Evolutionary conservation across 2,113 vertebrate species (phyloP), one percentile per base, ranked within the genome.

Genomic region (Platysternon megacephalum): DNA sequence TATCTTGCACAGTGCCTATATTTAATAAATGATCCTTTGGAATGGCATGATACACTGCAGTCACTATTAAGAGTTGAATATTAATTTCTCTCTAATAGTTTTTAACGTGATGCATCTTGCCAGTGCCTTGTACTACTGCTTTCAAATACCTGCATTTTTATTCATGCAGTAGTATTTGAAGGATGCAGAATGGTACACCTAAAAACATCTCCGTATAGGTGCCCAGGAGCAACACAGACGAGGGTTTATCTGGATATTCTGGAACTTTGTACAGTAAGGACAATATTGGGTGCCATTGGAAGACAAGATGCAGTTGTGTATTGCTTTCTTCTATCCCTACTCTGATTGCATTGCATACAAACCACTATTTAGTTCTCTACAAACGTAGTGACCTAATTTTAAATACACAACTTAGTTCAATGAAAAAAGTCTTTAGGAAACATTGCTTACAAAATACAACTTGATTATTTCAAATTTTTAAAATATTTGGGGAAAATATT

Each of bases 171-270:
- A 88, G 4, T 52, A 21, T 76, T 91, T 89, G 19, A 21, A 82
- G 84, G 68, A 44, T 19, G 17, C 9, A 32, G 90, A 81, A 17
- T 39, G 39, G 68, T 91, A 90, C 13, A 35, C 86, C 17, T 24
- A 5, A 21, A 84, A 61, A 52, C n/a, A 22, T 81, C n/a, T 46
- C 80, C 81, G 48, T 53, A 52, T 8, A 85, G 9, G 11, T 89
- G 72, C n/a, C 14, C 7, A 44, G 80, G 46, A 83, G 68, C 79
- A 79, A 80, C 7, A 0, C 22, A 48, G 32, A 11, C 0, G 0
- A 19, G 46, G 52, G 80, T 76, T 7, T n/a, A 17, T 13, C 12
- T 7, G 5, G 1, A 0, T 76, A 2, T n/a, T 26, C 24, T 58
- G 35, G 42, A 53, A 51, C 79, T 91, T 52, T 46, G 7, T 58